Percentiles rank a stretch among this genome's conserved stretches.
Evolutionary conservation across 2,888 invertebrate genomes (phyloP).

Genomic region (Cataglyphis cursor): DNA sequence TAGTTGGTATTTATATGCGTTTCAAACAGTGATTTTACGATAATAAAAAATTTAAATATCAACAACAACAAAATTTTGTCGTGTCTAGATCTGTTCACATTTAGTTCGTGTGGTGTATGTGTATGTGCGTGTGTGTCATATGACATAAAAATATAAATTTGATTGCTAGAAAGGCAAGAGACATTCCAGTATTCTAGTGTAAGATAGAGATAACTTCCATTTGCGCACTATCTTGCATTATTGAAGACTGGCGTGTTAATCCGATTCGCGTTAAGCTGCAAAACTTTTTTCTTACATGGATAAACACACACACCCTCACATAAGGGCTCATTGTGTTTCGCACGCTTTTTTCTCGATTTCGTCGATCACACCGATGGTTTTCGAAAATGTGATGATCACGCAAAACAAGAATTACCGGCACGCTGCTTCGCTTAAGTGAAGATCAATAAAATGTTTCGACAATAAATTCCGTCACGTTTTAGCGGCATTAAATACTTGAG

Average conservation of each 20-base stretch:
- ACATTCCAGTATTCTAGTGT: constrained; percentile 17
- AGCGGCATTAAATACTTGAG: constrained; percentile 60
- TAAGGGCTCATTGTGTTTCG: background rate
- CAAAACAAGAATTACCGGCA: constrained; percentile 39
- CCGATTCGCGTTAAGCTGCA: constrained; percentile 46
- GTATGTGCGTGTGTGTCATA: background rate
- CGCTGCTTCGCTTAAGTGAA: constrained; percentile 28
- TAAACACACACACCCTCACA: background rate
- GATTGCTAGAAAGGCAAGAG: constrained; percentile 25
- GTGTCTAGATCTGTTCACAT: background rate
- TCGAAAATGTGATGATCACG: constrained; percentile 47
- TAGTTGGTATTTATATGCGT: background rate
- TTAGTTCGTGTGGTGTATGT: background rate
- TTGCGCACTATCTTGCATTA: constrained; percentile 43
- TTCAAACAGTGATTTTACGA: background rate
- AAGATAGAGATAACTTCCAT: constrained; percentile 24
- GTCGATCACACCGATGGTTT: constrained; percentile 41
- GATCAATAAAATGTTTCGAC: constrained; percentile 43
- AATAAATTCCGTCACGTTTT: constrained; percentile 56
- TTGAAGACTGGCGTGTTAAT: constrained; percentile 50
- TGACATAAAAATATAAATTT: constrained; percentile 21
- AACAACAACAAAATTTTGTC: background rate
- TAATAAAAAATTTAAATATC: background rate
- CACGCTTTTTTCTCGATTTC: constrained; percentile 22
- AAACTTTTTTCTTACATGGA: constrained; percentile 22